Percentiles rank a stretch among this genome's conserved stretches.
phyloP scores from a whole-genome alignment of 2,797 vertebrate genomes.

The Pipistrellus kuhlii region DNA sequence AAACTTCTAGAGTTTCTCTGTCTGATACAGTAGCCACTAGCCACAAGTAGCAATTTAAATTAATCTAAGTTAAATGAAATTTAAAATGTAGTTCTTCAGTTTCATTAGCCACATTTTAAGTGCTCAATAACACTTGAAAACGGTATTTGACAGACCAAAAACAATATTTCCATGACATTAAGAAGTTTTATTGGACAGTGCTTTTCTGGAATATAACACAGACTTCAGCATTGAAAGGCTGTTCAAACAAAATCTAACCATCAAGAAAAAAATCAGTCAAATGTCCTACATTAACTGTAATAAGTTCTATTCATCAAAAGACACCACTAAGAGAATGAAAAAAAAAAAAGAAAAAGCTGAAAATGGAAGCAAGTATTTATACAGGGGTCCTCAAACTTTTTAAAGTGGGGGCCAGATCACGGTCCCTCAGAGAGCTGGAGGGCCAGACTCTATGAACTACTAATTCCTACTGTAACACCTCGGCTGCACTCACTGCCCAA shows the following conservation, averaged over 20 bases:
- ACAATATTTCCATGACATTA: neutral
- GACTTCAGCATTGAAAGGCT: neutral
- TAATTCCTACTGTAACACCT: too few species aligned
- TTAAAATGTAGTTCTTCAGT: neutral
- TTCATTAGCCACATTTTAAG: neutral
- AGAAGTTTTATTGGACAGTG: neutral
- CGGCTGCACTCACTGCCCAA: too few species aligned
- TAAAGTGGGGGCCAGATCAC: too few species aligned
- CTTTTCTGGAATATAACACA: neutral
- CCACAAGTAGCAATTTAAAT: neutral
- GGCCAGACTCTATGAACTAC: too few species aligned
- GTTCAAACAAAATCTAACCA: neutral
- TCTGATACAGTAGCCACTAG: neutral
- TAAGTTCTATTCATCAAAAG: neutral
- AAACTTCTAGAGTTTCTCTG: neutral
- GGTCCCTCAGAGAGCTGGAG: too few species aligned
- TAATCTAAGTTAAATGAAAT: constrained; percentile 24
- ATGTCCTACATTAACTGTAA: neutral
- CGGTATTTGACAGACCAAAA: neutral
- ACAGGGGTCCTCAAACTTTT: too few species aligned
- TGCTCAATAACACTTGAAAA: neutral
- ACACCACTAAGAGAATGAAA: neutral
- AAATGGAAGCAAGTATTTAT: neutral
- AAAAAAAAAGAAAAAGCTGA: neutral
- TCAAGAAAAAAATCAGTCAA: neutral